These are phyloP conservation scores for Limnephilus lunatus DNA, from an alignment of 2,888 invertebrate genomes.

Conservation along the genomic window DNA sequence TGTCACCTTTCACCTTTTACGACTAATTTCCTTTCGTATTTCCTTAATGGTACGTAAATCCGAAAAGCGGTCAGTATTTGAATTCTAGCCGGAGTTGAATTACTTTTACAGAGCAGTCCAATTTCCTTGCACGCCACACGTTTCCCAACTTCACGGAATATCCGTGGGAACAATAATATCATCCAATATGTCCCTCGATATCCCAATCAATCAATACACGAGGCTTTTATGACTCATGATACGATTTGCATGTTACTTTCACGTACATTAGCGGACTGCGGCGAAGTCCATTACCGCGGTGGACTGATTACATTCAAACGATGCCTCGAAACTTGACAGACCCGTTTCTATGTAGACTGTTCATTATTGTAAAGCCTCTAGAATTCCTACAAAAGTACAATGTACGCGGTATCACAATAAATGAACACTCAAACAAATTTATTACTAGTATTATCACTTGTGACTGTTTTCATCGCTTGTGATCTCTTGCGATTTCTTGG, in stretches of 20 bases:
- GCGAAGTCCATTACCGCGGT: constrained; percentile 18
- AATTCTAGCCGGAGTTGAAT: constrained; percentile 55
- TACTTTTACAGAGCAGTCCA: constrained; percentile 64
- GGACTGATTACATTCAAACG: constrained; percentile 11
- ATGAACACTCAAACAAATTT: neutral
- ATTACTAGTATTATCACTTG: neutral
- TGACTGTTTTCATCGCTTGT: neutral
- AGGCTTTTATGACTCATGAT: constrained; percentile 11
- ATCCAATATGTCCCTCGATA: constrained; percentile 21
- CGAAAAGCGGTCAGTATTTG: neutral
- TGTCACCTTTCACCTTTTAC: constrained; percentile 11
- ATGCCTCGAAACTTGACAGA: neutral
- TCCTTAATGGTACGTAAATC: neutral
- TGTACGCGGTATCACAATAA: neutral
- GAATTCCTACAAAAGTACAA: neutral
- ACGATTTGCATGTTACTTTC: constrained; percentile 29
- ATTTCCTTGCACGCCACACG: constrained; percentile 66
- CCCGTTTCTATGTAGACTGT: neutral
- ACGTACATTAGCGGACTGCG: constrained; percentile 30
- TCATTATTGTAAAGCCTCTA: neutral
- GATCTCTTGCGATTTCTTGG: no score
- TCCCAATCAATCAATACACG: constrained; percentile 38
- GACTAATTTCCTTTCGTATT: neutral
- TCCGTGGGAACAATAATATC: neutral
- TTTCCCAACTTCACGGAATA: neutral